A percentile compares a stretch with the other conserved stretches of the same genome.
Evolutionary conservation across 2,797 vertebrate genomes (phyloP).

Genomic region (Lerista edwardsae): DNA sequence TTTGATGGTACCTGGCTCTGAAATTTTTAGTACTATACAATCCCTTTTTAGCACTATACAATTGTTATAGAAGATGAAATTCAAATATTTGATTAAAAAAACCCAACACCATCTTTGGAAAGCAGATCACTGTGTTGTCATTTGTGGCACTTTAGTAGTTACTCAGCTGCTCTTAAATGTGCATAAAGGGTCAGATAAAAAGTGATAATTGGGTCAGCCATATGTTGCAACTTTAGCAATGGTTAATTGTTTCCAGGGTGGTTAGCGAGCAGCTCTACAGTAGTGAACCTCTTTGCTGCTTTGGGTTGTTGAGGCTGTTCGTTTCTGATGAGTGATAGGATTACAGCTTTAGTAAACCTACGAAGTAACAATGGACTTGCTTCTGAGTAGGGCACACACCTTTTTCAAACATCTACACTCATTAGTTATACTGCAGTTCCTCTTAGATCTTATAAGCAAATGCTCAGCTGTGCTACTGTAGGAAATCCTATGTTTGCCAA

Average conservation of each 20-base stretch:
- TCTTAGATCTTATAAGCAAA: not conserved
- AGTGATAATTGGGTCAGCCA: too few species aligned
- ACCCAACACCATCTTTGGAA: not conserved
- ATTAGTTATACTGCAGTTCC: not conserved
- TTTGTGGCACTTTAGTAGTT: not conserved
- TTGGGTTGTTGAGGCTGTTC: too few species aligned
- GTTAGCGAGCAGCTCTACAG: too few species aligned
- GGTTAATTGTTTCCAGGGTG: too few species aligned
- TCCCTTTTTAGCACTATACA: not conserved
- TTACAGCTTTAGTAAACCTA: too few species aligned
- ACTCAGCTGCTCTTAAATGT: not conserved
- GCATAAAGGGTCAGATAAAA: too few species aligned
- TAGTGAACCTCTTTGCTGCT: not conserved
- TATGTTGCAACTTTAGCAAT: too few species aligned
- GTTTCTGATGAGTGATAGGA: too few species aligned
- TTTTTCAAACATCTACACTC: too few species aligned
- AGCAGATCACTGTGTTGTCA: not conserved
- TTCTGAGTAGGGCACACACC: too few species aligned
- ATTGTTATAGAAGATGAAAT: not conserved
- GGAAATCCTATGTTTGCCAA: not conserved
- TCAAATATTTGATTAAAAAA: not conserved
- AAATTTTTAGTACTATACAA: not conserved
- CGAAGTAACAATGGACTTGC: too few species aligned
- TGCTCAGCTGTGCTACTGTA: not conserved
- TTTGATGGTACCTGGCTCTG: constrained; percentile 29